Evolutionary conservation across 1,140 invertebrate species (phyloP).

Genomic region (Colletes gigas): DNA sequence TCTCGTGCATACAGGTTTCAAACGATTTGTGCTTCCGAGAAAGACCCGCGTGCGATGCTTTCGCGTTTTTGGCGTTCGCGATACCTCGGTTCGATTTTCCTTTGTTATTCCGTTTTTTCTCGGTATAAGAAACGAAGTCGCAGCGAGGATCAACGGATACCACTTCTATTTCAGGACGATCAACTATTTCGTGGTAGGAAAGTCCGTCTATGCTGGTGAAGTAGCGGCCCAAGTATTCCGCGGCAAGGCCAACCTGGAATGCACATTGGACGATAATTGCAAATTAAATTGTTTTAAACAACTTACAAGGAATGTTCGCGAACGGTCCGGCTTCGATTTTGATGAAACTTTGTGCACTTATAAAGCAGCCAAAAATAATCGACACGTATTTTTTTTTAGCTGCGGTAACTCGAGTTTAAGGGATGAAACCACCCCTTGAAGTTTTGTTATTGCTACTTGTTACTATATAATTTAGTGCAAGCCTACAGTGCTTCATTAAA

Average conservation of each 20-base stretch:
- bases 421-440: no score
- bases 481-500: no score
- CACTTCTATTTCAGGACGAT: constrained; percentile 61
- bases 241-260: constrained; percentile 68
- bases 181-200: constrained; percentile 62
- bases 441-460: no score
- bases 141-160: constrained; percentile 59
- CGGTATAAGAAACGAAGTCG: constrained; percentile 18
- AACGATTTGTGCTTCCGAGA: constrained; percentile 33
- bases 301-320: no score
- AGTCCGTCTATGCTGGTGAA: constrained; percentile 66
- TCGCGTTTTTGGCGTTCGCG: background rate
- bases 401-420: no score
- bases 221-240: constrained; percentile 65
- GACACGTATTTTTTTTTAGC: no score
- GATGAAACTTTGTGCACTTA: no score
- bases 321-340: no score
- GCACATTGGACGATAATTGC: background rate
- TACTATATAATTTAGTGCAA: no score
- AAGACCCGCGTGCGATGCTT: background rate
- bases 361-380: no score
- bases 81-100: background rate
- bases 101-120: constrained; percentile 24
- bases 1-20: constrained; percentile 68
- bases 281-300: background rate